Evolutionary conservation across 2,113 vertebrate genomes (phyloP), one percentile per base, ranked within the genome.

Genomic region (Willisornis vidua): DNA sequence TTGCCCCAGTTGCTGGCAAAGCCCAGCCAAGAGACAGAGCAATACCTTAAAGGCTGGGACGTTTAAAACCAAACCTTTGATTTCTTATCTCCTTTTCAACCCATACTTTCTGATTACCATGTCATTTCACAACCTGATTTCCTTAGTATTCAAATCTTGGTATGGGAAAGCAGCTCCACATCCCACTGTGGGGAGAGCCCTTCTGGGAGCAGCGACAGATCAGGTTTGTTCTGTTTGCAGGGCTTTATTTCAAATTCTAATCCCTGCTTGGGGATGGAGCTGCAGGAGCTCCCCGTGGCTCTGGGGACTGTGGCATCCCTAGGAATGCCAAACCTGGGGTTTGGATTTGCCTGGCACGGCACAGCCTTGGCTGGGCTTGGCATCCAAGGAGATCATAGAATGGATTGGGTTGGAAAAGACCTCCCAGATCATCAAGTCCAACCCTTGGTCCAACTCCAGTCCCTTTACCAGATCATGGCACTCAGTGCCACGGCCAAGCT

Each of bases 111-210:
- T 52, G 6, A 90, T 94, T 91, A 95, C 43, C 82, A 55, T 62
- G 41, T 8, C 9, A 6, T 89, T 95, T 92, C 75, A 75, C 80
- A 92, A 89, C 6, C 92, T 75, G 4, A 90, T 90, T 91, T 93
- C 90, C 92, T 94, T 77, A 17, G 41, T 9, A 91, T 96, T 95
- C 88, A 96, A 96, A 94, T 92, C 12, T 3, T 0, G 26, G 19
- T 65, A 4, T 94, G 87, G 94, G 94, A 94, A 95, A 84, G 87
- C 77, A 19, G 29, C 49, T 0, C 2, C 0, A 57, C 25, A 28
- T 4, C 71, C 5, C 4, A 3, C 9, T 8, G 0, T 10, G 33
- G 57, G 72, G 43, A 25, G 79, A 74, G 62, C 1, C 3, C 6
- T 10, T 8, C 35, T 12, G 80, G 73, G 24, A 31, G 26, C 75